These are phyloP conservation scores for Harpegnathos saltator DNA, from an alignment of 1,140 invertebrate genomes.

Conservation along the genomic window DNA sequence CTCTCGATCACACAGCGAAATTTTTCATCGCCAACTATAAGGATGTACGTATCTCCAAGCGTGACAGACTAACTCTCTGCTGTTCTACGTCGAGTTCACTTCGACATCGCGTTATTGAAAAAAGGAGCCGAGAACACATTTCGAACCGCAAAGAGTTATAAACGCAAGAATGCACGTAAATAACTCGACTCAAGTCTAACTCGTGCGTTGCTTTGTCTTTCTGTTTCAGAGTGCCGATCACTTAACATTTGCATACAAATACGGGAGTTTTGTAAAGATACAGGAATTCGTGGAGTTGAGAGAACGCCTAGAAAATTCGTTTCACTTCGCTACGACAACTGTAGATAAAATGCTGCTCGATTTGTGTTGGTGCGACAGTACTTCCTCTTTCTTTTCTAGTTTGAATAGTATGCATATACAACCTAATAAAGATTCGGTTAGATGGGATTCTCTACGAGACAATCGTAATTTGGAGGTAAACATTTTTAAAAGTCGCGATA, in stretches of 20 bases:
- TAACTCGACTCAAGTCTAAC: not conserved
- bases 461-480: slow-evolving; percentile 87
- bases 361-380: slow-evolving; percentile 87
- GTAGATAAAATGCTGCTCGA: slow-evolving; percentile 93
- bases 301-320: slow-evolving; percentile 92
- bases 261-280: slow-evolving; percentile 96
- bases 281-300: slow-evolving; percentile 95
- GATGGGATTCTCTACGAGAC: slow-evolving; percentile 86
- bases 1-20: slow-evolving; percentile 91
- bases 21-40: slow-evolving; percentile 95
- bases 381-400: slow-evolving; percentile 75
- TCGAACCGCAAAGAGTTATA: not conserved
- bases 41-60: slow-evolving; percentile 88
- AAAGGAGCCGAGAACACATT: no score
- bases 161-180: not conserved
- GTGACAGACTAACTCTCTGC: slow-evolving; percentile 16
- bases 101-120: no score
- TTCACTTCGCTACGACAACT: slow-evolving; percentile 92
- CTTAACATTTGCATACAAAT: slow-evolving; percentile 96
- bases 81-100: no score
- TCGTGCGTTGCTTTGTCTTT: slow-evolving; percentile 69
- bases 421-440: slow-evolving; percentile 86
- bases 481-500: not conserved
- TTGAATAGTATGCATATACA: slow-evolving; percentile 86
- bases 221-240: slow-evolving; percentile 94